Conservation (phyloP, 2,888 invertebrate species). For the Agapostemon virescens region DNA sequence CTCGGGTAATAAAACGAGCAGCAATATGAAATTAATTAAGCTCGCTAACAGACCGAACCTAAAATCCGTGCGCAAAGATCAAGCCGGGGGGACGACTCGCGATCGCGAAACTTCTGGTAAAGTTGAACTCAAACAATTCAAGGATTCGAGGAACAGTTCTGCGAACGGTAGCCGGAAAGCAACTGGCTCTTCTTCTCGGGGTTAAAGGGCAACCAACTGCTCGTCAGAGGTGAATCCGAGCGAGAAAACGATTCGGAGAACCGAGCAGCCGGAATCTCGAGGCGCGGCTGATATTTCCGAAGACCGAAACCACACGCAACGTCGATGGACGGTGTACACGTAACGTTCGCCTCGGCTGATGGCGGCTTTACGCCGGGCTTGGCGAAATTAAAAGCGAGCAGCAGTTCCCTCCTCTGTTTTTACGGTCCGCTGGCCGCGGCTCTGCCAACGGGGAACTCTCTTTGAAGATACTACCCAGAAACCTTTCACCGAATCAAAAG, state of each 20-base stretch:
- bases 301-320: slow-evolving; percentile 18
- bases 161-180: not conserved
- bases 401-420: slow-evolving; percentile 41
- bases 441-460: slow-evolving; percentile 24
- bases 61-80: not conserved
- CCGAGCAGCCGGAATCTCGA: slow-evolving; percentile 4
- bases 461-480: slow-evolving; percentile 45
- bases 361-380: slow-evolving; percentile 10
- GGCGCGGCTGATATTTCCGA: slow-evolving; percentile 28
- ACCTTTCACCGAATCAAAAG: slow-evolving; percentile 55
- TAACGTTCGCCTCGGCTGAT: slow-evolving; percentile 2
- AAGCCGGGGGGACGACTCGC: not conserved
- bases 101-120: not conserved
- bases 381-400: slow-evolving; percentile 58
- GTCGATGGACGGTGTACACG: not conserved
- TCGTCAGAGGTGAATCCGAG: not conserved
- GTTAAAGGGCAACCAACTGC: not conserved
- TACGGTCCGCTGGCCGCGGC: slow-evolving; percentile 33
- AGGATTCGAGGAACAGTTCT: not conserved
- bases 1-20: no score
- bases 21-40: not conserved
- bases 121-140: not conserved
- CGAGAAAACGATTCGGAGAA: slow-evolving; percentile 14
- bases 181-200: not conserved
- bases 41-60: not conserved